Base-by-base conservation (phyloP, 2,888 invertebrate genomes). In the Dorcus hopei region DNA sequence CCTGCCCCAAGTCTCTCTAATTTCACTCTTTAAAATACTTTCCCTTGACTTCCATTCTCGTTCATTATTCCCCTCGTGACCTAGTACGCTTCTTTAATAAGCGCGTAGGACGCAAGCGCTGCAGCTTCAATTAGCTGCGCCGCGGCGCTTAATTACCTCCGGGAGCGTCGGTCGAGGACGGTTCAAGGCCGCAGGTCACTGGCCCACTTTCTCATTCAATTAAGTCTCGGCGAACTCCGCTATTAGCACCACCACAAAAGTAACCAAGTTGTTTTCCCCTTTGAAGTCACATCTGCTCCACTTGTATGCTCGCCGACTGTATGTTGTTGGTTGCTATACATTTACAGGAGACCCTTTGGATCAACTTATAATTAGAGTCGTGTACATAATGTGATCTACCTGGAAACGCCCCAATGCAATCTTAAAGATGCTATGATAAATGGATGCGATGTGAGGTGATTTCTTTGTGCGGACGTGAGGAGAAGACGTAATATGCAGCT, bases 1-100 rank as follows among this genome's bases (percentile, higher is more conserved):
- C 77, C 77, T 77, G 72, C 70, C 75, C 69, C 75, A 77, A 76
- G 72, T 71, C 70, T 71, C 73, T 74, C 74, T 77, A 77, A 77
- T 77, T 77, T 77, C 75, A 74, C 77, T 76, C 76, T 76, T 77
- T 75, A 75, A 75, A 76, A 77, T 75, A 76, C 77, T 77, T 77
- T 77, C 76, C 73, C 77, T 75, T 73, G 75, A 73, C 75, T 76
- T 75, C 71, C 73, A 71, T 72, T 72, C 68, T 50, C 72, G 72
- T 72, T 77, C 76, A 76, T 76, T 76, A 76, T 76, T 76, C 73
- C 75, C 77, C 76, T 74, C 73, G 72, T 75, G 74, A 76, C 76
- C 76, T 70, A 76, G 73, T 74, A 52, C 71, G 74, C 74, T 73
- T 75, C 76, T 74, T 76, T 76, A 76, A 76, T 76, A 75, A 76